Evolutionary conservation across 1,140 invertebrate species (phyloP).

Genomic region (Zaprionus camerounensis): DNA sequence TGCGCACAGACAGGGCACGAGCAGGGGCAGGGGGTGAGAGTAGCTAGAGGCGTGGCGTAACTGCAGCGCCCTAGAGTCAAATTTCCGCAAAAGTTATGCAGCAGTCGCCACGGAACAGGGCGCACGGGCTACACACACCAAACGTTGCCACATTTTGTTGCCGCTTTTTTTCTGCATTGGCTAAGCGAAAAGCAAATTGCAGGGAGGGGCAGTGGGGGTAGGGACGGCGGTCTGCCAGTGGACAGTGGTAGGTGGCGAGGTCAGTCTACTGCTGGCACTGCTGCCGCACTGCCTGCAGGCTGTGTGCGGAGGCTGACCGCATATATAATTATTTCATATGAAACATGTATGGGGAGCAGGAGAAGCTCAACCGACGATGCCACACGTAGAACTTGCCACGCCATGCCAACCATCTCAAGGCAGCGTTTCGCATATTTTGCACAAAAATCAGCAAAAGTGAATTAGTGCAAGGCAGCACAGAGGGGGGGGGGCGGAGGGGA

Average conservation of each 20-base stretch:
- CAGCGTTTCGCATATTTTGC: slow-evolving; percentile 62
- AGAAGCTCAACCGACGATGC: too few species aligned
- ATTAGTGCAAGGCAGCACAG: slow-evolving; percentile 55
- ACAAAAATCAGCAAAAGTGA: slow-evolving; percentile 76
- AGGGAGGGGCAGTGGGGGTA: not conserved
- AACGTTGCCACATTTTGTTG: slow-evolving; percentile 61
- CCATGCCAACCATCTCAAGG: slow-evolving; percentile 40
- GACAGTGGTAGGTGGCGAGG: not conserved
- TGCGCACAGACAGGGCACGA: slow-evolving; percentile 43
- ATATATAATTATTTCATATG: slow-evolving; percentile 82
- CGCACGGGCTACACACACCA: slow-evolving; percentile 31
- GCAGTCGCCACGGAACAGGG: slow-evolving; percentile 59
- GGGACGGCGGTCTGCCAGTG: not conserved
- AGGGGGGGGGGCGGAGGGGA: not conserved
- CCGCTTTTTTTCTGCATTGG: slow-evolving; percentile 46
- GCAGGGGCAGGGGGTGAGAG: not conserved
- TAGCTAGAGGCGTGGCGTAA: slow-evolving; percentile 35
- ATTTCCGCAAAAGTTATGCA: slow-evolving; percentile 78
- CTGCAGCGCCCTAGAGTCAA: slow-evolving; percentile 56
- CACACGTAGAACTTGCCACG: slow-evolving; percentile 13
- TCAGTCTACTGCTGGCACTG: slow-evolving; percentile 9
- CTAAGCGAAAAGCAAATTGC: slow-evolving; percentile 51
- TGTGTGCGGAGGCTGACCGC: slow-evolving; percentile 58
- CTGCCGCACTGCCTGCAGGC: slow-evolving; percentile 69
- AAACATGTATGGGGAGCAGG: slow-evolving; percentile 63